Evolutionary conservation across 2,888 invertebrate genomes (phyloP).

Genomic region (Lithophane socia): DNA sequence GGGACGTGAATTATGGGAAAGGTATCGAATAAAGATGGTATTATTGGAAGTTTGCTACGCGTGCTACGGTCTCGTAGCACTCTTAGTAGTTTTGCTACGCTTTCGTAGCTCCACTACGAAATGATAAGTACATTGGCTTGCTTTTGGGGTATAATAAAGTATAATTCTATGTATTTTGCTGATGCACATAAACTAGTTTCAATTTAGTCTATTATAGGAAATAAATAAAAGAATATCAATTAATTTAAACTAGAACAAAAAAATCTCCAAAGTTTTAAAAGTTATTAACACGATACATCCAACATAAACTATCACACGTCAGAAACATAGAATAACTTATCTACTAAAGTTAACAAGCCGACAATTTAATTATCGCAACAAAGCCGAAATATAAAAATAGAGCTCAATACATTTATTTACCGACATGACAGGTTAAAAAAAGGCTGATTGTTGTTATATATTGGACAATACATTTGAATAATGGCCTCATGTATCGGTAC

Average conservation of each 20-base stretch:
- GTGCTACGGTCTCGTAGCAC: slow-evolving; percentile 9
- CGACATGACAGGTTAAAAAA: slow-evolving; percentile 28
- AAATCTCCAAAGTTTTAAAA: neutral
- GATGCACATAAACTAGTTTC: too few relatives aligned
- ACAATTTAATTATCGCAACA: neutral
- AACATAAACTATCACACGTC: neutral
- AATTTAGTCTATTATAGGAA: too few relatives aligned
- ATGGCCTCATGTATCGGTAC: slow-evolving; percentile 33
- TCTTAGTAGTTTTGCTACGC: slow-evolving; percentile 6
- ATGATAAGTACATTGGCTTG: too few relatives aligned
- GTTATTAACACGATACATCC: neutral
- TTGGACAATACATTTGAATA: slow-evolving; percentile 47
- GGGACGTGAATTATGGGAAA: slow-evolving; percentile 11
- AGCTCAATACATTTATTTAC: slow-evolving; percentile 12
- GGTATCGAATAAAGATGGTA: slow-evolving; percentile 10
- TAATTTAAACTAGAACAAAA: neutral
- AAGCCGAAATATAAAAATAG: neutral
- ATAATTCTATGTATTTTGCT: too few relatives aligned
- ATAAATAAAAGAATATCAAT: too few relatives aligned
- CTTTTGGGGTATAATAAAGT: too few relatives aligned
- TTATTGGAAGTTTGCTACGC: slow-evolving; percentile 16
- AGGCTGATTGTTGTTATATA: slow-evolving; percentile 34
- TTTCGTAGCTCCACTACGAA: slow-evolving; percentile 16
- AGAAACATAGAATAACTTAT: neutral
- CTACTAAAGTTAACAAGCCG: slow-evolving; percentile 2